These are phyloP conservation scores for Araneus ventricosus DNA, from an alignment of 1,140 invertebrate species.

Conservation along the genomic window DNA sequence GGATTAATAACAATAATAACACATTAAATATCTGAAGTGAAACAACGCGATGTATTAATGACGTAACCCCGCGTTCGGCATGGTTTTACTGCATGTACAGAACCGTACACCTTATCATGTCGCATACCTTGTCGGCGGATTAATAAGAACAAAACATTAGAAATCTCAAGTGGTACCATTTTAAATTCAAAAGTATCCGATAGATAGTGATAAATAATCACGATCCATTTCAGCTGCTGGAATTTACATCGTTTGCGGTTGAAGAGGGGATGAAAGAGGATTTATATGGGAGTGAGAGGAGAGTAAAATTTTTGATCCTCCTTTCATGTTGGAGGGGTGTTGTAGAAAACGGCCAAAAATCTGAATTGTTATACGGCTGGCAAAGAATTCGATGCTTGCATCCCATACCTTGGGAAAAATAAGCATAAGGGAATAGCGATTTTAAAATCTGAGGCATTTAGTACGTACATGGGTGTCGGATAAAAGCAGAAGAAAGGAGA, in stretches of 20 bases:
- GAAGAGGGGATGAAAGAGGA: not conserved
- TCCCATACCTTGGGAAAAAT: slow-evolving; percentile 25
- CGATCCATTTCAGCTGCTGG: not conserved
- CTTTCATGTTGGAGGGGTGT: slow-evolving; percentile 6
- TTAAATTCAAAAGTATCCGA: not conserved
- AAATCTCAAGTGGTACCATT: no score
- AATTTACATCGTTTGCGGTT: not conserved
- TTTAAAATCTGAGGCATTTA: slow-evolving; percentile 46
- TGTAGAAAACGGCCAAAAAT: not conserved
- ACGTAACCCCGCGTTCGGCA: no score
- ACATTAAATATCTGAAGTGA: no score
- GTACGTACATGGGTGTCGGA: slow-evolving; percentile 51
- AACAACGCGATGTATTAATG: no score
- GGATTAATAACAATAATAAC: no score
- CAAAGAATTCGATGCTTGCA: not conserved
- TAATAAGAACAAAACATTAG: no score
- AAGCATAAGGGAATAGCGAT: slow-evolving; percentile 39
- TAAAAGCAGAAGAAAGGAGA: slow-evolving; percentile 48
- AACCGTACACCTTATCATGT: no score
- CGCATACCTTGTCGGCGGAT: no score
- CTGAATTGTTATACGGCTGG: not conserved
- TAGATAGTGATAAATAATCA: not conserved
- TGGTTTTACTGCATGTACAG: no score
- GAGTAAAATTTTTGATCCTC: not conserved
- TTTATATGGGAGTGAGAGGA: not conserved